Evolutionary conservation across 1,140 invertebrate genomes (phyloP).

Genomic region (Trichonephila clavipes): DNA sequence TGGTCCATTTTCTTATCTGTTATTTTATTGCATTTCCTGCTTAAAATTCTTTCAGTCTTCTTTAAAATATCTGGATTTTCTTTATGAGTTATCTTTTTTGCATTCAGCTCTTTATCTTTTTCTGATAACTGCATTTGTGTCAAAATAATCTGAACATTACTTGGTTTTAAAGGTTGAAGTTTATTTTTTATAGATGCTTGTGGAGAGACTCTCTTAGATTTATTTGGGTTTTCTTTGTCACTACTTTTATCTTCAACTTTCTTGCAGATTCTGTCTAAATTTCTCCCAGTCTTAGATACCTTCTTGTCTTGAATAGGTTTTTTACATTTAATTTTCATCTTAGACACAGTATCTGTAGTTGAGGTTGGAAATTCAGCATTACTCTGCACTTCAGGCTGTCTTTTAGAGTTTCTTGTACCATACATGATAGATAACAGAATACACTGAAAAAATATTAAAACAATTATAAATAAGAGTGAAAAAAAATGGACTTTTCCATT

Average conservation of each 20-base stretch:
- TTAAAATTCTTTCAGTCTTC: neutral
- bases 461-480: neutral
- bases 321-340: neutral
- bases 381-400: no score
- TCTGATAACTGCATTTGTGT: neutral
- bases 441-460: neutral
- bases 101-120: neutral
- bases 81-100: neutral
- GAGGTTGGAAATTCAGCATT: neutral
- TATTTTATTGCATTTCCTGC: neutral
- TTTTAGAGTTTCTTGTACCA: constrained; percentile 14
- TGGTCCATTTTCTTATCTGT: neutral
- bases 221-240: neutral
- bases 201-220: neutral
- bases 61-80: neutral
- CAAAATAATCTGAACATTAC: neutral
- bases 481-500: no score
- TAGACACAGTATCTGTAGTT: neutral
- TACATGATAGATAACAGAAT: neutral
- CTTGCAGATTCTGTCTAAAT: neutral
- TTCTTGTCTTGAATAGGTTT: neutral
- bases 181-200: neutral
- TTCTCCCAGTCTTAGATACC: neutral
- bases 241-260: neutral
- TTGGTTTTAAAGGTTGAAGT: neutral